Percentiles rank a stretch among this genome's conserved stretches.
phyloP scores from a whole-genome alignment of 2,888 invertebrate genomes.

The Camptogramma bilineatum region DNA sequence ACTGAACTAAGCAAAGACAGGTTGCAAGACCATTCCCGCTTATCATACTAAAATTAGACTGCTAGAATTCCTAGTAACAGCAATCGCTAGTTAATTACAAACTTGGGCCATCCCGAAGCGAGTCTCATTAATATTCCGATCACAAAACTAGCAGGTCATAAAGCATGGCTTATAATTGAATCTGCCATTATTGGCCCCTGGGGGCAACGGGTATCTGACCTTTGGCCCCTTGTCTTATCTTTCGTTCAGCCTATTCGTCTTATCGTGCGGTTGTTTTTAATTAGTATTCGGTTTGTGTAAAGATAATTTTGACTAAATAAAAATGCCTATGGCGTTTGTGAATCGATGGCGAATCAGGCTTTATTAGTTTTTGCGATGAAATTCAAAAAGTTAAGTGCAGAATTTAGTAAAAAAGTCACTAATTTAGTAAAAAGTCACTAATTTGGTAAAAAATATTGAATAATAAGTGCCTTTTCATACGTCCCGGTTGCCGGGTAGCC shows the following conservation, averaged over 20 bases:
- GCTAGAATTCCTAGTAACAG: not conserved
- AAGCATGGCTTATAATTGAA: slow-evolving; percentile 47
- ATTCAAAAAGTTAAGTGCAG: too few relatives aligned
- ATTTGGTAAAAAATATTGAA: too few relatives aligned
- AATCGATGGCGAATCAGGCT: too few relatives aligned
- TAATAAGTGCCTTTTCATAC: too few relatives aligned
- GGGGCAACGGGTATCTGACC: slow-evolving; percentile 24
- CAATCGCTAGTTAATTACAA: slow-evolving; percentile 7
- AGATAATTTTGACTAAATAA: slow-evolving; percentile 7
- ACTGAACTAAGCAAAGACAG: too few relatives aligned
- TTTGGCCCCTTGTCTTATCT: slow-evolving; percentile 32
- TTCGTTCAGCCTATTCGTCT: slow-evolving; percentile 36
- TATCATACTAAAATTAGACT: not conserved
- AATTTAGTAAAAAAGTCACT: too few relatives aligned
- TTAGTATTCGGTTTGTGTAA: slow-evolving; percentile 26
- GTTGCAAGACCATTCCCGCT: too few relatives aligned
- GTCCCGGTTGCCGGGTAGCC: too few relatives aligned
- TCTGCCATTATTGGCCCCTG: slow-evolving; percentile 43
- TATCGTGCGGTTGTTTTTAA: slow-evolving; percentile 35
- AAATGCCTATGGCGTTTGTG: not conserved
- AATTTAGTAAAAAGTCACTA: too few relatives aligned
- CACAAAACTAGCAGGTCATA: slow-evolving; percentile 42
- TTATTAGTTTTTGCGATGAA: too few relatives aligned
- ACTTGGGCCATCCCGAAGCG: slow-evolving; percentile 9
- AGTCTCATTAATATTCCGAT: slow-evolving; percentile 42